These are phyloP conservation scores for Gandaritis pyraliata DNA, from an alignment of 2,888 invertebrate genomes.

Conservation along the genomic window DNA sequence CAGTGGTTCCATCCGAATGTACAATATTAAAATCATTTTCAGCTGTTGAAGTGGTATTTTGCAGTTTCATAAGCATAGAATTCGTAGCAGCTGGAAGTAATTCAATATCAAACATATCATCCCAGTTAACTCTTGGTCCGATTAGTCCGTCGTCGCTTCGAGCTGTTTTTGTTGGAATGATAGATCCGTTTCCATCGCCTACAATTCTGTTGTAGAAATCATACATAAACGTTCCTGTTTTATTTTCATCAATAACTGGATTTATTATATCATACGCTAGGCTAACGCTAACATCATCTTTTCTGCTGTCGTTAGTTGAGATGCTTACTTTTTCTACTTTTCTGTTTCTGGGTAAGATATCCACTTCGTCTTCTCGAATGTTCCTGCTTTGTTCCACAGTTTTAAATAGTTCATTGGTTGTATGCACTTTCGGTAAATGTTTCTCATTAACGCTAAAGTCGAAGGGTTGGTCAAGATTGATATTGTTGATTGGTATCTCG, in stretches of 20 bases:
- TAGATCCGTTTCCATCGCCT: background rate
- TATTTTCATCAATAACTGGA: conserved; percentile 12
- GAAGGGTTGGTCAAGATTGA: background rate
- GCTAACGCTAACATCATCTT: conserved; percentile 9
- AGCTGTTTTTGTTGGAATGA: background rate
- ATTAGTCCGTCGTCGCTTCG: background rate
- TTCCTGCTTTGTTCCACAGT: conserved; percentile 4
- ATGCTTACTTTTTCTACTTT: conserved; percentile 3
- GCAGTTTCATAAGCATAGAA: conserved; percentile 17
- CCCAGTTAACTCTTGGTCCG: conserved; percentile 49
- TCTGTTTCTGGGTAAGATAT: background rate
- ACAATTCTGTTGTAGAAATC: conserved; percentile 1
- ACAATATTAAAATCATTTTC: conserved; percentile 12
- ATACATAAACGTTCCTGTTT: conserved; percentile 4
- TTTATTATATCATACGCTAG: conserved; percentile 21
- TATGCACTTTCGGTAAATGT: conserved; percentile 13
- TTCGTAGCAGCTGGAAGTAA: conserved; percentile 44
- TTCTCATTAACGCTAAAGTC: conserved; percentile 10
- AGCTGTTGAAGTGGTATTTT: conserved; percentile 7
- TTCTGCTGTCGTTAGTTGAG: background rate
- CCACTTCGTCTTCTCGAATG: background rate
- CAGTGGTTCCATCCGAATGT: background rate
- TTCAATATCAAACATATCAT: conserved; percentile 66
- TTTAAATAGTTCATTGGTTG: conserved; percentile 26
- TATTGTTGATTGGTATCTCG: conserved; percentile 4